Conservation (phyloP, 2,113 vertebrate species). For the Dicaeum eximium region DNA sequence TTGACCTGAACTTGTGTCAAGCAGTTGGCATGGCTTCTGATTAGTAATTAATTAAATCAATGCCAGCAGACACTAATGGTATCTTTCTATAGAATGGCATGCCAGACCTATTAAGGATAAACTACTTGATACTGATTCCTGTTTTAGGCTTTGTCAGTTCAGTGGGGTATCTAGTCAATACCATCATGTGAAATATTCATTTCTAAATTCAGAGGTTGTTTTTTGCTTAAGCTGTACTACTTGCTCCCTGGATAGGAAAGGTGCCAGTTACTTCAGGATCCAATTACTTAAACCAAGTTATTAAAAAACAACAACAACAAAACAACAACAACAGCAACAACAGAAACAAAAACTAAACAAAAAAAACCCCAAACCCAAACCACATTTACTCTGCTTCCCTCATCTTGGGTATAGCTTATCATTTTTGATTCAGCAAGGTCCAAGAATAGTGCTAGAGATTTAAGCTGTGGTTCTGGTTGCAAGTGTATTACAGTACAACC, state of each 20-base stretch:
- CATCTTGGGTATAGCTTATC: not conserved
- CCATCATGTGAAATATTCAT: not conserved
- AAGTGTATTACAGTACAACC: not conserved
- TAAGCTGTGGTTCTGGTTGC: not conserved
- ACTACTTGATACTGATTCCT: not conserved
- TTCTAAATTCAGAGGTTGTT: not conserved
- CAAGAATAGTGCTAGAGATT: not conserved
- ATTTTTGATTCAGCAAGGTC: not conserved
- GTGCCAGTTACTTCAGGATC: not conserved
- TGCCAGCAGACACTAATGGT: not conserved
- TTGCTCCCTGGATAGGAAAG: not conserved
- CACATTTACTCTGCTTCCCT: not conserved
- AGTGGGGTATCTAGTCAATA: not conserved
- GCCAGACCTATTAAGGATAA: slow-evolving; percentile 22
- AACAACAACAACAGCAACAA: rapidly evolving
- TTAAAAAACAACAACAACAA: not conserved
- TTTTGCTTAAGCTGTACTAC: not conserved
- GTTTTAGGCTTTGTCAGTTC: slow-evolving; percentile 5
- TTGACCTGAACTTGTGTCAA: not conserved
- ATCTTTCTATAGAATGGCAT: not conserved
- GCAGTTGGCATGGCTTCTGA: slow-evolving; percentile 14
- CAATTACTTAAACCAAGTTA: not conserved
- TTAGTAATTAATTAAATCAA: slow-evolving; percentile 50
- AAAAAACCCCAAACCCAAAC: not conserved
- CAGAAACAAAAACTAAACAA: not conserved